These are phyloP conservation scores for Lycaena phlaeas DNA, from an alignment of 2,888 invertebrate genomes.

Conservation along the genomic window DNA sequence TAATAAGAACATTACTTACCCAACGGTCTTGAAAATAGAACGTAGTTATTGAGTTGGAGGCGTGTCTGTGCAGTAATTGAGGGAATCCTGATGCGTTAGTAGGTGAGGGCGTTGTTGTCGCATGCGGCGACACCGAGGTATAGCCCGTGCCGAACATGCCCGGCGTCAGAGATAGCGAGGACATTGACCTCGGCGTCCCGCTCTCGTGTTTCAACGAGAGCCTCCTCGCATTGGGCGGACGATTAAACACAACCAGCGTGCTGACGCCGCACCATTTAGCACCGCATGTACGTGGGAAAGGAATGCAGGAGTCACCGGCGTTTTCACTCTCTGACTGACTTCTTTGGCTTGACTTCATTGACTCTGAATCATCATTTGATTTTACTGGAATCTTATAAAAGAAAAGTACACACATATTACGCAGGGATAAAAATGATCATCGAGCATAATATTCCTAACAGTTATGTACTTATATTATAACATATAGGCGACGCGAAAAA, in stretches of 20 bases:
- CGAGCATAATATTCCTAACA: too few relatives aligned
- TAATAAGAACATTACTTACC: slow-evolving; percentile 45
- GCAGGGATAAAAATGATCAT: too few relatives aligned
- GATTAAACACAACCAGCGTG: slow-evolving; percentile 88
- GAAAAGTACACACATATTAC: slow-evolving; percentile 1
- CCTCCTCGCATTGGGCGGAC: slow-evolving; percentile 79
- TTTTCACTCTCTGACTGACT: slow-evolving; percentile 65
- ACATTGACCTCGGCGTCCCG: slow-evolving; percentile 78
- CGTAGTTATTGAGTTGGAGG: slow-evolving; percentile 78
- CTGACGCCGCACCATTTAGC: slow-evolving; percentile 93
- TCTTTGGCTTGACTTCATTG: slow-evolving; percentile 60
- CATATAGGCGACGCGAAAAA: too few relatives aligned
- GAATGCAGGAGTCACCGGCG: slow-evolving; percentile 85
- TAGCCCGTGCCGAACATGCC: slow-evolving; percentile 48
- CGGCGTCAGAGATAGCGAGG: slow-evolving; percentile 52
- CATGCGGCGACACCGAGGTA: slow-evolving; percentile 58
- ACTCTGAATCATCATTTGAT: slow-evolving; percentile 65
- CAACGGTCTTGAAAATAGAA: slow-evolving; percentile 86
- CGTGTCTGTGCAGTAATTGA: slow-evolving; percentile 62
- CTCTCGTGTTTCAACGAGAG: slow-evolving; percentile 79
- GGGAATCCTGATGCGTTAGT: slow-evolving; percentile 62
- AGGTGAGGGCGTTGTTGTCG: slow-evolving; percentile 66
- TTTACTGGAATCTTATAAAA: slow-evolving; percentile 66
- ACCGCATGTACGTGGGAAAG: slow-evolving; percentile 94
- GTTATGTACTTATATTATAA: too few relatives aligned